A percentile compares a stretch with the other conserved stretches of the same genome.
Conservation (phyloP, 2,113 vertebrate genomes). For the Zootoca vivipara region DNA sequence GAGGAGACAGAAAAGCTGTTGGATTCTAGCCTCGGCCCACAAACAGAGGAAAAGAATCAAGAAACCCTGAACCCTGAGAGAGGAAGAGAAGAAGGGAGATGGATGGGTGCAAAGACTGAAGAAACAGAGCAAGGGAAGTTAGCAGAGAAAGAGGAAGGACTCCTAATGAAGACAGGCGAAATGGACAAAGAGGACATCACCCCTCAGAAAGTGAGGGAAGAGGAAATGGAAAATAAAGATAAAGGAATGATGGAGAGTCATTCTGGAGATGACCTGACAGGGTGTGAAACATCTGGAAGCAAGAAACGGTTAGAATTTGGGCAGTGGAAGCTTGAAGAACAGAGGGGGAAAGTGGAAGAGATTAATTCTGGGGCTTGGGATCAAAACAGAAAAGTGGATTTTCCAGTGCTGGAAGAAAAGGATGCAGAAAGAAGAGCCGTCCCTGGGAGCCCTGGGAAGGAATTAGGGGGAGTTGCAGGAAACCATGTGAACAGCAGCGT, state of each 20-base stretch:
- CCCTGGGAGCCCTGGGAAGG: not conserved
- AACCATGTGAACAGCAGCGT: constrained; percentile 15
- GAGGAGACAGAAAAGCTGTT: not conserved
- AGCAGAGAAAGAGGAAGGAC: not conserved
- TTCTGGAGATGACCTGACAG: not conserved
- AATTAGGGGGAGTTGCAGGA: not conserved
- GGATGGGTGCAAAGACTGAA: not conserved
- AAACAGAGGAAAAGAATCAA: not conserved
- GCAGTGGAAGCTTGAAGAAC: not conserved
- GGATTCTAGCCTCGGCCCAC: no score
- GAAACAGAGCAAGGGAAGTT: fast-evolving
- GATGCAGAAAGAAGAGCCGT: constrained; percentile 17
- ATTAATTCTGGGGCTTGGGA: not conserved
- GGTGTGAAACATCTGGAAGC: not conserved
- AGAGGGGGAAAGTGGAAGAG: constrained; percentile 7
- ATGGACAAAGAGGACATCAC: not conserved
- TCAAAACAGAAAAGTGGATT: not conserved
- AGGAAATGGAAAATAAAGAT: not conserved
- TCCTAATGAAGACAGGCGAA: not conserved
- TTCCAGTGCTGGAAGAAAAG: not conserved
- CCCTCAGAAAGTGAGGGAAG: not conserved
- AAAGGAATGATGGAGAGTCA: not conserved
- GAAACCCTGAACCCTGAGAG: not conserved
- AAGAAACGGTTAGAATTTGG: not conserved
- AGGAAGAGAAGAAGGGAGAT: fast-evolving